Evolutionary conservation across 1,140 invertebrate genomes (phyloP).

Genomic region (Pogonus chalceus): DNA sequence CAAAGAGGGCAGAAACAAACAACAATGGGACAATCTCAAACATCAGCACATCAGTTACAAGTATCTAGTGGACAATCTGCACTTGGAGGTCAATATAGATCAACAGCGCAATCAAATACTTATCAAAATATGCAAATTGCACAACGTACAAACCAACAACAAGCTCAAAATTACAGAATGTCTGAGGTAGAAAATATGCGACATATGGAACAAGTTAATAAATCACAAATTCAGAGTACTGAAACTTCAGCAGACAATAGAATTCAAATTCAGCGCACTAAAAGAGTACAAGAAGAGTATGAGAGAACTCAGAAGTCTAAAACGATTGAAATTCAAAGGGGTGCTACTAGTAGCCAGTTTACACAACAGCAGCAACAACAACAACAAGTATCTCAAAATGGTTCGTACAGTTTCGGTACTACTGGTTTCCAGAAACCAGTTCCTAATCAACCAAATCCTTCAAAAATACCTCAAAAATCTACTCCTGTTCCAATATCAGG

Average conservation of each 20-base stretch:
- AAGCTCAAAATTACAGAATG: neutral
- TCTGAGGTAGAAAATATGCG: neutral
- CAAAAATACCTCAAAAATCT: neutral
- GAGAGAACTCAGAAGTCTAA: constrained; percentile 49
- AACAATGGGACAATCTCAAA: neutral
- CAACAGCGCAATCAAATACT: neutral
- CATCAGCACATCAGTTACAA: neutral
- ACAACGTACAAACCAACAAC: neutral
- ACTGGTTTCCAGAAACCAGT: neutral
- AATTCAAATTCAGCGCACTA: constrained; percentile 47
- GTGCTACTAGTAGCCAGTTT: constrained; percentile 27
- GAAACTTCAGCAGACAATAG: constrained; percentile 39
- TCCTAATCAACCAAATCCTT: neutral
- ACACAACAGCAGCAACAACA: constrained; percentile 1
- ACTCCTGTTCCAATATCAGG: neutral
- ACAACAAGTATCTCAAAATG: neutral
- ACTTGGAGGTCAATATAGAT: neutral
- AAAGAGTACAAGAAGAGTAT: constrained; percentile 50
- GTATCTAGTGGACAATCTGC: neutral
- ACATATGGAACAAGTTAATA: constrained; percentile 18
- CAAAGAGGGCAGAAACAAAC: neutral
- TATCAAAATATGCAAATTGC: neutral
- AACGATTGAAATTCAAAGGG: constrained; percentile 47
- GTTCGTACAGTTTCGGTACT: neutral
- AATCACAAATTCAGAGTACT: constrained; percentile 19